Percentiles rank a stretch among this genome's conserved stretches.
Conservation (phyloP, 2,113 vertebrate species). For the Cryptotis parvus region DNA sequence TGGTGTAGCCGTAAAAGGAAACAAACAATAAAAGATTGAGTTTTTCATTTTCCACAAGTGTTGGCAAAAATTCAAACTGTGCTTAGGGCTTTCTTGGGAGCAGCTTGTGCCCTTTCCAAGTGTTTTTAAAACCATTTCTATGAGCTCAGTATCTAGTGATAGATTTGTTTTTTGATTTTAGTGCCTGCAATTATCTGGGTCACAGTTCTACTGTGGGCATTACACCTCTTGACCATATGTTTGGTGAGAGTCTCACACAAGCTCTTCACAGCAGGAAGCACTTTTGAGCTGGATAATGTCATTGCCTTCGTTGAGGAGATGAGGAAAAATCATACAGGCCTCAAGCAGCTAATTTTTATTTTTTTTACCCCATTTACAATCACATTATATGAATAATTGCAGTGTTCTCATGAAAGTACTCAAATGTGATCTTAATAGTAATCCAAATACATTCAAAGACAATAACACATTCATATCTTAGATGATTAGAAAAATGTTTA, state of each 20-base stretch:
- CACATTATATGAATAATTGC: not conserved
- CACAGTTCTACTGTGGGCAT: slow-evolving; percentile 46
- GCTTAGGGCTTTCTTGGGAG: not conserved
- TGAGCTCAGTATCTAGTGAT: not conserved
- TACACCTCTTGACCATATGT: slow-evolving; percentile 68
- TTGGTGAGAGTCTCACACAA: slow-evolving; percentile 25
- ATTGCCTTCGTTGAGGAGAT: not conserved
- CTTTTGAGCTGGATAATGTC: not conserved
- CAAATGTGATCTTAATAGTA: not conserved
- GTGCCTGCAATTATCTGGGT: slow-evolving; percentile 68
- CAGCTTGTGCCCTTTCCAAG: not conserved
- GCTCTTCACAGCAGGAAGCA: slow-evolving; percentile 27
- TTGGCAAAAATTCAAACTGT: slow-evolving; percentile 36
- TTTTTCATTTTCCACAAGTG: slow-evolving; percentile 11
- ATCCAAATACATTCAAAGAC: not conserved
- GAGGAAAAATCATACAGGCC: not conserved
- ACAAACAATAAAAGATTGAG: too few relatives aligned
- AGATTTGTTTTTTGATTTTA: not conserved
- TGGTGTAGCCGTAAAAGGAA: too few relatives aligned
- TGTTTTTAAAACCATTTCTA: slow-evolving; percentile 1
- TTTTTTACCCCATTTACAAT: not conserved
- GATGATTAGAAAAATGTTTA: not conserved
- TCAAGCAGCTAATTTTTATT: not conserved
- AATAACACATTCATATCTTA: not conserved
- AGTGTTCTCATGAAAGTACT: not conserved